Conservation (phyloP, 2,888 invertebrate genomes). For the Cephus pygmeus region DNA sequence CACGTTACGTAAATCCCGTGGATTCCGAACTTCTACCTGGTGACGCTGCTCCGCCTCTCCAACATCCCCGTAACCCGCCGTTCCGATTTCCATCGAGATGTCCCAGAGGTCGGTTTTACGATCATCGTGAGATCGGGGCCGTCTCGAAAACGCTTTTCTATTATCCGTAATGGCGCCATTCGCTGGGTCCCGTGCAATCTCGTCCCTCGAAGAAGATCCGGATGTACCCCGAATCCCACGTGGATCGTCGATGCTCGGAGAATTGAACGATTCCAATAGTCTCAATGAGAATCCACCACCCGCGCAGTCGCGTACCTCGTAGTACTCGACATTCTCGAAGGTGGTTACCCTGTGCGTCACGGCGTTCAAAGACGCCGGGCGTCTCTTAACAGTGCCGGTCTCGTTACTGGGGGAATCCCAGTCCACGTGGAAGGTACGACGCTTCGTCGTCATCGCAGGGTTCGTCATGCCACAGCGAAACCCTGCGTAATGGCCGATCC, state of each 20-base stretch:
- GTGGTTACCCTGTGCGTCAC: conserved; percentile 11
- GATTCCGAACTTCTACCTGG: neutral
- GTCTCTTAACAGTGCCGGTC: conserved; percentile 79
- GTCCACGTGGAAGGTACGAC: conserved; percentile 67
- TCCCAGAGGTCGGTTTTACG: conserved; percentile 15
- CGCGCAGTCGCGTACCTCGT: conserved; percentile 32
- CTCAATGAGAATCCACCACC: conserved; percentile 31
- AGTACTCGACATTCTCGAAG: conserved; percentile 38
- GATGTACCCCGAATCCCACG: neutral
- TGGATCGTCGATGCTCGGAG: neutral
- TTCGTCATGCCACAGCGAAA: neutral
- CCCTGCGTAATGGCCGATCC: neutral
- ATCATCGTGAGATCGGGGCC: conserved; percentile 15
- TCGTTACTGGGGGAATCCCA: conserved; percentile 80
- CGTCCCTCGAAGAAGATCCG: conserved; percentile 11
- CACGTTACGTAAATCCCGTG: neutral
- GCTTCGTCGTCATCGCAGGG: conserved; percentile 39
- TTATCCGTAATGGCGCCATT: conserved; percentile 17
- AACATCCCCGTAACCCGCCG: neutral
- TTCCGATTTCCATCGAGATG: conserved; percentile 8
- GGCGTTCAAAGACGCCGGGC: conserved; percentile 70
- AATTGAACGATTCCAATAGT: conserved; percentile 26
- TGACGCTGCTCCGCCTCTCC: neutral
- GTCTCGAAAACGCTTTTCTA: conserved; percentile 7
- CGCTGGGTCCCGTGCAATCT: neutral